Conservation (phyloP, 2,797 vertebrate species). For the Phrynocephalus vlangalii region DNA sequence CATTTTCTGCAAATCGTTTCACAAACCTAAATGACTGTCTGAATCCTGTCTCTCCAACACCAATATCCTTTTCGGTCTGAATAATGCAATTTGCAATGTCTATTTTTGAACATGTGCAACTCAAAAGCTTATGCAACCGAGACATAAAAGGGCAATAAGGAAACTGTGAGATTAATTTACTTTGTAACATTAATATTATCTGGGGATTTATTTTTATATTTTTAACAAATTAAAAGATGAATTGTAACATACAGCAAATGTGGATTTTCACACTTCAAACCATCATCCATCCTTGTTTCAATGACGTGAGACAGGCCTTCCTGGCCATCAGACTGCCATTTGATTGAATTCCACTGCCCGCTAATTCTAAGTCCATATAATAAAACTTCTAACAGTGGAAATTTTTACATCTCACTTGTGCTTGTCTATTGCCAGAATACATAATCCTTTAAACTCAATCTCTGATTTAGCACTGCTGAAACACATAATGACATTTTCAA, state of each 20-base stretch:
- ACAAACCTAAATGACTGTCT: no score
- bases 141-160: neutral
- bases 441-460: constrained; percentile 39
- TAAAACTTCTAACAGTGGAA: constrained; percentile 11
- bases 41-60: no score
- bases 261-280: neutral
- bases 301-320: neutral
- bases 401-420: constrained; percentile 23
- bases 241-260: no score
- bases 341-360: neutral
- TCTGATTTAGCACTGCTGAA: constrained; percentile 35
- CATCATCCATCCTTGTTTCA: neutral
- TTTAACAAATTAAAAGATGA: neutral
- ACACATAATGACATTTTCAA: constrained; percentile 35
- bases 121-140: neutral
- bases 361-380: constrained; percentile 34
- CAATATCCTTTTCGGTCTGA: no score
- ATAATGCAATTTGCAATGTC: no score
- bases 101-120: neutral
- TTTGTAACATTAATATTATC: no score
- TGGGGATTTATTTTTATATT: no score
- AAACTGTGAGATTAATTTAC: neutral
- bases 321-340: neutral
- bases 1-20: no score
- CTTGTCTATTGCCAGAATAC: constrained; percentile 40